phyloP scores from a whole-genome alignment of 23 tunicate genomes.

The Aplidium turbinatum region DNA sequence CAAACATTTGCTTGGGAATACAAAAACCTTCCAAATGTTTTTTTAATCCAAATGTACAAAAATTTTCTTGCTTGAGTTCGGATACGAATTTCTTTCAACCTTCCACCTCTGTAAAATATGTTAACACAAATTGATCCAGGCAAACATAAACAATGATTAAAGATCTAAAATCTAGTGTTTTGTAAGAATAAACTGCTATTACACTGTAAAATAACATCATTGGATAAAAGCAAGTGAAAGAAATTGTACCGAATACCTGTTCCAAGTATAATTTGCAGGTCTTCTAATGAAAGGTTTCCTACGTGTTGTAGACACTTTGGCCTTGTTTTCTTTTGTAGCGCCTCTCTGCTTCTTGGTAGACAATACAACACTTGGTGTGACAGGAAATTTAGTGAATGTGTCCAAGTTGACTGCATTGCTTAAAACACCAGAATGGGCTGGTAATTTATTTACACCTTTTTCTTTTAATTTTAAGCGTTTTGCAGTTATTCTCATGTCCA shows the following conservation, averaged over 20 bases:
- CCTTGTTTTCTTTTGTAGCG: constrained; percentile 12
- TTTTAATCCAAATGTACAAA: constrained; percentile 64
- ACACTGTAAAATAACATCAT: too few relatives aligned
- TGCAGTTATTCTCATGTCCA: constrained; percentile 59
- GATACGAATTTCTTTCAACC: constrained; percentile 89
- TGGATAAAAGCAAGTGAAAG: too few relatives aligned
- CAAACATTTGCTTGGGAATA: constrained; percentile 37
- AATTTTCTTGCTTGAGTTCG: constrained; percentile 89
- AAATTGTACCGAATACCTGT: too few relatives aligned
- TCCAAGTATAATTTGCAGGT: constrained; percentile 91
- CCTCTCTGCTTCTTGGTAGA: too few relatives aligned
- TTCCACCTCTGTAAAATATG: constrained; percentile 62
- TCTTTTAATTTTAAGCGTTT: constrained; percentile 37
- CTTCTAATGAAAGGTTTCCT: constrained; percentile 28
- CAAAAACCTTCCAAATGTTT: constrained; percentile 70
- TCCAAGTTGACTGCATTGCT: background rate
- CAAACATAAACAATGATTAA: too few relatives aligned
- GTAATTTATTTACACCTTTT: constrained; percentile 16
- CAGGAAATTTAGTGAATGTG: constrained; percentile 19
- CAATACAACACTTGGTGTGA: too few relatives aligned
- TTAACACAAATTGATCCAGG: too few relatives aligned
- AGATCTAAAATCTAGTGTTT: too few relatives aligned
- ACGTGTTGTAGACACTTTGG: background rate
- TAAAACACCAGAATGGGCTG: constrained; percentile 14
- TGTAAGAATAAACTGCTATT: too few relatives aligned